Conservation (phyloP, 2,797 vertebrate species). For the Lacerta agilis region DNA sequence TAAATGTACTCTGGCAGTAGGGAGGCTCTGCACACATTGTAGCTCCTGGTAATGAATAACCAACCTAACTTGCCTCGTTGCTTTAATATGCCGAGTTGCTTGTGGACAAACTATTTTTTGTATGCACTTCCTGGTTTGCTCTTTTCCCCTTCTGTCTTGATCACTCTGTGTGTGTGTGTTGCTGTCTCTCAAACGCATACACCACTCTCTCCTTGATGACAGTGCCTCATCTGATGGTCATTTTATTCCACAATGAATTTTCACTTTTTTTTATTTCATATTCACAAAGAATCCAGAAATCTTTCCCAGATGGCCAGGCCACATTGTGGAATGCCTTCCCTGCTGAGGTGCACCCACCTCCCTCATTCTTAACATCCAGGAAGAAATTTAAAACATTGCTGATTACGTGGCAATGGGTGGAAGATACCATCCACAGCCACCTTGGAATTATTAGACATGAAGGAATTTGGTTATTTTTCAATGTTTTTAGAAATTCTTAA, state of each 20-base stretch:
- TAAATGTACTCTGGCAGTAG: neutral
- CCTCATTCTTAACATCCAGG: no score
- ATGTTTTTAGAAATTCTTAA: no score
- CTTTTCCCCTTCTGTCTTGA: conserved; percentile 6
- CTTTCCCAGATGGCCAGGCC: no score
- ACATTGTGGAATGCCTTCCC: no score
- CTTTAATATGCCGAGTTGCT: conserved; percentile 61
- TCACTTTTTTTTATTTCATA: neutral
- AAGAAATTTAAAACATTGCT: no score
- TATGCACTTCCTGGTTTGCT: conserved; percentile 74
- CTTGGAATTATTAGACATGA: no score
- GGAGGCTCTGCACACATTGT: conserved; percentile 23
- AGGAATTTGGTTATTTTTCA: no score
- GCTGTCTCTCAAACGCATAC: neutral
- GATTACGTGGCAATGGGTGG: no score
- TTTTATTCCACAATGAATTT: conserved; percentile 2
- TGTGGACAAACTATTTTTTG: conserved; percentile 55
- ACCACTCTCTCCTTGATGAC: neutral
- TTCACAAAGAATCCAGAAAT: neutral
- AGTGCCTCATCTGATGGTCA: neutral
- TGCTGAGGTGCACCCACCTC: no score
- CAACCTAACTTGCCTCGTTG: conserved; percentile 39
- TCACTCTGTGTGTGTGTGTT: neutral
- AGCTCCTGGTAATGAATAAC: conserved; percentile 77
- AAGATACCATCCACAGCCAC: no score